These are phyloP conservation scores for Eulemur albifrons DNA, from an alignment of 2,797 vertebrate genomes.

Conservation along the genomic window DNA sequence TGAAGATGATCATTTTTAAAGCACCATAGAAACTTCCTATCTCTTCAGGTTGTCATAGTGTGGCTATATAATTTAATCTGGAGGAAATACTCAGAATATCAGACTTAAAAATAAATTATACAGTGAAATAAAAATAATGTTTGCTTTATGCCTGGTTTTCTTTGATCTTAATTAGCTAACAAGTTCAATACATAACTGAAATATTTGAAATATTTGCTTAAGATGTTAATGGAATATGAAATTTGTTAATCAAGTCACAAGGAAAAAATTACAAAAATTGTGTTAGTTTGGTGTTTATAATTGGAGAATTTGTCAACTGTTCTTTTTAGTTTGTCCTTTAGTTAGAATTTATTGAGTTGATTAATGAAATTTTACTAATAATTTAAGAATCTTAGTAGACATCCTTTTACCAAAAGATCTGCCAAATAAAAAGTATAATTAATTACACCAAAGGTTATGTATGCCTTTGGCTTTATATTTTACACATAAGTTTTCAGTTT, in stretches of 20 bases:
- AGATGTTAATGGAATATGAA: not conserved
- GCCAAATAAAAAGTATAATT: not conserved
- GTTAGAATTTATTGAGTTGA: conserved; percentile 6
- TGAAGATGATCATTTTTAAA: not conserved
- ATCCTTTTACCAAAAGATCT: conserved; percentile 26
- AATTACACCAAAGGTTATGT: not conserved
- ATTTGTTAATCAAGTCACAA: conserved; percentile 21
- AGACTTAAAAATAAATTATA: not conserved
- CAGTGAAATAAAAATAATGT: conserved; percentile 20
- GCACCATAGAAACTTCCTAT: not conserved
- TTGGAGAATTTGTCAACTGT: not conserved
- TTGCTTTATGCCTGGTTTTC: conserved; percentile 4
- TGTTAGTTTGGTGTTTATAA: conserved; percentile 33
- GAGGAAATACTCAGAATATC: not conserved
- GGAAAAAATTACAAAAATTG: not conserved
- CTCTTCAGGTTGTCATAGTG: not conserved
- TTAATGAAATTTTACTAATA: conserved; percentile 23
- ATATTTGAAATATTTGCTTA: conserved; percentile 3
- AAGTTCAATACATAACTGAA: not conserved
- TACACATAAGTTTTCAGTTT: not conserved
- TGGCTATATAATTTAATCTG: not conserved
- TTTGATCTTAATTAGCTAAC: conserved; percentile 2
- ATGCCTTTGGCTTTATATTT: not conserved
- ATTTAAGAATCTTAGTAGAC: not conserved
- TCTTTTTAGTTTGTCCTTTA: conserved; percentile 33